Conservation (phyloP, 2,888 invertebrate species). For the Mantis religiosa region DNA sequence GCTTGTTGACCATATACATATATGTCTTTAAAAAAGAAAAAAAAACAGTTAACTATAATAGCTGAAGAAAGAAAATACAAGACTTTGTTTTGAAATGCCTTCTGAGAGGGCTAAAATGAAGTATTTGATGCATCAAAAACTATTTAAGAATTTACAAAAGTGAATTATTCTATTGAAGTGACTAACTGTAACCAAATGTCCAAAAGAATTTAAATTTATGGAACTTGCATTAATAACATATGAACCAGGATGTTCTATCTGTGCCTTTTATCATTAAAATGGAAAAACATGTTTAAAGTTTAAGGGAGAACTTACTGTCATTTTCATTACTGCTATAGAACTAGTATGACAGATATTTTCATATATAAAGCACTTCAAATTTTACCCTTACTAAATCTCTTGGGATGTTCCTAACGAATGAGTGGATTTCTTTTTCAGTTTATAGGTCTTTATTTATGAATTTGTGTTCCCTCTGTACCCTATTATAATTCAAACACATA, state of each 20-base stretch:
- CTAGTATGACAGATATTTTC: neutral
- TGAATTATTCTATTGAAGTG: neutral
- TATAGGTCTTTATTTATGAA: too few species aligned
- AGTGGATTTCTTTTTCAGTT: too few species aligned
- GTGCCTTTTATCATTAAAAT: neutral
- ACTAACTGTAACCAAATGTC: neutral
- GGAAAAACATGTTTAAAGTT: neutral
- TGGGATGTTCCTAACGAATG: too few species aligned
- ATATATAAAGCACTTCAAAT: neutral
- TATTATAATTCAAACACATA: too few species aligned
- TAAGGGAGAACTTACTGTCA: neutral
- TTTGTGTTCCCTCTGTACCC: too few species aligned
- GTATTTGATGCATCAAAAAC: neutral
- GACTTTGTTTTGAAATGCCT: neutral
- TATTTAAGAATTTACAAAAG: neutral
- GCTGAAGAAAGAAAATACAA: neutral
- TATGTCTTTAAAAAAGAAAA: neutral
- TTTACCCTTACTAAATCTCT: neutral
- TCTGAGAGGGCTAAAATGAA: neutral
- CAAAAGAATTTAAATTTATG: neutral
- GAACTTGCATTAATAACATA: neutral
- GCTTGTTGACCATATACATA: neutral
- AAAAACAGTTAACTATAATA: neutral
- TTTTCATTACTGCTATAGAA: neutral
- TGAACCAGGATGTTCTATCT: neutral